Base-by-base conservation (phyloP, 37 sponge, comb jelly and placozoan species). In the Spongilla lacustris region DNA sequence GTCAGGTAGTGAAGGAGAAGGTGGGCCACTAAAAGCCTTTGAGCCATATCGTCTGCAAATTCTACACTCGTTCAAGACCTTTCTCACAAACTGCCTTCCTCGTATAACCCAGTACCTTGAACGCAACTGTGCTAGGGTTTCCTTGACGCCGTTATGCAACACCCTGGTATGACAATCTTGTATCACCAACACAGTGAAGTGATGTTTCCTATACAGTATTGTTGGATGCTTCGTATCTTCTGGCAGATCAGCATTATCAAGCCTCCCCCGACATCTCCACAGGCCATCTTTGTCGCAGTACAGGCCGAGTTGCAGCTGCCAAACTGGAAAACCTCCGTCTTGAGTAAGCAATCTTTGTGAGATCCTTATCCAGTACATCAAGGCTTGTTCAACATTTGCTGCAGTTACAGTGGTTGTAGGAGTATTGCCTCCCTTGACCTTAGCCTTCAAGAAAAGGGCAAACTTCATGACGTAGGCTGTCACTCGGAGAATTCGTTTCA, bases 71-170 rank as follows among this genome's bases (percentile, higher is more conserved):
- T 80, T 74, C 17, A 86, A 22, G 22, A 86, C 6, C 31, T 9
- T 14, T 27, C 49, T 34, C 23, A 86, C 87, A 9, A 80, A 31
- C 35, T 36, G 27, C 35, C 81, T 36, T 26, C 87, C 87, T 67
- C 66, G 48, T 5, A 86, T 36, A 27, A 86, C 28, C 87, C 87
- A 86, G 37, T 73, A 86, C 28, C 38, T 36, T 29, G 74, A 72
- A 12, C 87, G 50, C 0, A 86, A 25, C 67, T 86, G 67, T 21
- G 87, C 50, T 23, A 86, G 50, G 9, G 84, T 83, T 11, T n/a
- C 84, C 29, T 73, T 73, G 48, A 37, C 66, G 9, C 84, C 84
- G 4, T 49, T 31, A 29, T 83, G 75, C 75, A 74, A 11, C 28
- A 83, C 75, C 5, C 74, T 71, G 3, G 22, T 22, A 58, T 83